Evolutionary conservation across 2,113 vertebrate species (phyloP), one percentile per base, ranked within the genome.

Genomic region (Peromyscus polionotus): DNA sequence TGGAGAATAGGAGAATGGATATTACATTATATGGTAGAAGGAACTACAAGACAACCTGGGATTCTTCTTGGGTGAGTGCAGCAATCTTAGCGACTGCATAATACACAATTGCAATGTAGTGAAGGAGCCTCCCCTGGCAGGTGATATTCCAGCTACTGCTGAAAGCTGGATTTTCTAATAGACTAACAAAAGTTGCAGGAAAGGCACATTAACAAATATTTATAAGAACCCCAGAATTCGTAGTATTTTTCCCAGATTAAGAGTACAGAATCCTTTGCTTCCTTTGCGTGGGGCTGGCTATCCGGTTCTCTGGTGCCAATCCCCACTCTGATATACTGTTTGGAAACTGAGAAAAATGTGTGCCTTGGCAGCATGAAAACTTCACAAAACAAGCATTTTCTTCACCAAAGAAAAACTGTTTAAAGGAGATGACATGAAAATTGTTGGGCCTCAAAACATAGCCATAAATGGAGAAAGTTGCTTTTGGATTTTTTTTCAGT

Each of bases 401-500:
- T 72, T 95, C 33, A 92, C 31, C 22, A 88, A 90, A 95, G 79
- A 54, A 93, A 89, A 81, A 36, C 19, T 83, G 5, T 80, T 87
- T 61, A 77, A 75, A 87, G 73, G 14, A 96, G 12, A 94, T 79
- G 39, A 36, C 68, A 93, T 39, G 92, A 90, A 95, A 95, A 79
- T 88, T 31, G 84, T 86, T 28, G 77, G 22, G 5, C 42, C 57
- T 90, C 42, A 94, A 95, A 96, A 48, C 17, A 28, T 86, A 94
- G n/a, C 68, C 65, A 73, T 95, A 94, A 91, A 63, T 67, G 26
- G 83, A 83, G 7, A 91, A 75, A 76, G 75, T 2, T 19, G 61
- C 42, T 86, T 51, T 33, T 87, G 39, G 33, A 6, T 33, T 67
- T 48, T 67, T 67, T 86, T 45, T 17, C 59, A 86, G 83, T 48